These are phyloP conservation scores for Parapsyche elsis DNA, from an alignment of 1,140 invertebrate genomes.

Conservation along the genomic window DNA sequence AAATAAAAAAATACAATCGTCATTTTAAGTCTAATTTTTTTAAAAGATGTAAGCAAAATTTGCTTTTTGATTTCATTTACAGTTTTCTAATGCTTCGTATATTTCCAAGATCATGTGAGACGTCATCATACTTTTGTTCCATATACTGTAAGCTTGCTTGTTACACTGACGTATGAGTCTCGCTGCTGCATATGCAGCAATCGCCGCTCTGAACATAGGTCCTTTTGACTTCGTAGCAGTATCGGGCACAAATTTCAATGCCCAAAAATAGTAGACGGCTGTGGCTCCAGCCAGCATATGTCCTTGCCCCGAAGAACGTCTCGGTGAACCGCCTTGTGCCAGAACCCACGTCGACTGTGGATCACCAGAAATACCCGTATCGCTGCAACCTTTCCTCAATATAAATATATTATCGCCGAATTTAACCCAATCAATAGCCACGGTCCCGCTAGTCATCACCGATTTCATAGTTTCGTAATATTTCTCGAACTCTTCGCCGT, in stretches of 20 bases:
- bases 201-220: conserved; percentile 35
- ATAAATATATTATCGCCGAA: conserved; percentile 42
- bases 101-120: no score
- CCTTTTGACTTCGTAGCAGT: not conserved
- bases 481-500: conserved; percentile 33
- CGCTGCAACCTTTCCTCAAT: conserved; percentile 44
- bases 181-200: conserved; percentile 37
- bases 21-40: no score
- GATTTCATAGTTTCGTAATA: conserved; percentile 37
- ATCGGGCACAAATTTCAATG: conserved; percentile 7
- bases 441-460: not conserved
- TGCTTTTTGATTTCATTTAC: no score
- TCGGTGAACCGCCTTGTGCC: no score
- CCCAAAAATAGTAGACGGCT: conserved; percentile 41
- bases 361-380: conserved; percentile 29
- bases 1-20: no score
- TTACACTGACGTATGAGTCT: not conserved
- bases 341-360: not conserved
- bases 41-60: no score
- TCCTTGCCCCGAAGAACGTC: conserved; percentile 25
- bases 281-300: conserved; percentile 35
- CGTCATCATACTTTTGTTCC: conserved; percentile 25
- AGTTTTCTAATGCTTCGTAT: no score
- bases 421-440: conserved; percentile 34
- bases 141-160: not conserved